Evolutionary conservation across 2,113 vertebrate species (phyloP).

Genomic region (Lanius collurio): DNA sequence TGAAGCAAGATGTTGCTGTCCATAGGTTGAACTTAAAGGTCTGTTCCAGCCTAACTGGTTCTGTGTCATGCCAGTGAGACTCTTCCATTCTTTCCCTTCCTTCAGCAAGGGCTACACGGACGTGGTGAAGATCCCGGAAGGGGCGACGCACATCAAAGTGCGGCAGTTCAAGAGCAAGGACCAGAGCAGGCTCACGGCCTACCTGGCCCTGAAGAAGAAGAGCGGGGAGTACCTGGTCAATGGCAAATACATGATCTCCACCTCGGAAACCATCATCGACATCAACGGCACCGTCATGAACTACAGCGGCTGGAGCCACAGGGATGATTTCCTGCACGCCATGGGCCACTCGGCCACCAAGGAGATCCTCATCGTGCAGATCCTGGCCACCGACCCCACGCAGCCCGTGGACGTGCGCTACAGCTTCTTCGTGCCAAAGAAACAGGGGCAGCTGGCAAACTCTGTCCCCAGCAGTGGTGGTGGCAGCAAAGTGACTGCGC

Average conservation of each 20-base stretch:
- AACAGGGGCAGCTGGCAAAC: constrained; percentile 58
- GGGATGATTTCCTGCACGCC: constrained; percentile 89
- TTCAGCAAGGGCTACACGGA: constrained; percentile 97
- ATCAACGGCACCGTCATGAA: constrained; percentile 93
- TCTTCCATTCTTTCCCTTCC: background rate
- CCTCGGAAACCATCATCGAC: constrained; percentile 91
- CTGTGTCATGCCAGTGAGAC: background rate
- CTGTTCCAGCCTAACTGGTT: background rate
- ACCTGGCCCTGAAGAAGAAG: constrained; percentile 89
- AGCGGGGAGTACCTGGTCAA: constrained; percentile 91
- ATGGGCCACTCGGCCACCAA: constrained; percentile 89
- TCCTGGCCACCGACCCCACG: constrained; percentile 90
- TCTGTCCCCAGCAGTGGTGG: constrained; percentile 36
- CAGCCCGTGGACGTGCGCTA: constrained; percentile 91
- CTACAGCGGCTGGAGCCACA: constrained; percentile 97
- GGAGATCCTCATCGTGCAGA: constrained; percentile 87
- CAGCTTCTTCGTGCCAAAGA: constrained; percentile 90
- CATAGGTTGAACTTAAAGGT: background rate
- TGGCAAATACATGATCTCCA: constrained; percentile 98
- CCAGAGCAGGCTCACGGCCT: constrained; percentile 90
- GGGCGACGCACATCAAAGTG: constrained; percentile 94
- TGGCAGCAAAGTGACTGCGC: constrained; percentile 47
- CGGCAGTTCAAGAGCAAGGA: constrained; percentile 94
- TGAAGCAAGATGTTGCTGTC: background rate
- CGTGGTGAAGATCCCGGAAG: constrained; percentile 91